phyloP scores from a whole-genome alignment of 2,113 vertebrate species.

The Neolamprologus longior region DNA sequence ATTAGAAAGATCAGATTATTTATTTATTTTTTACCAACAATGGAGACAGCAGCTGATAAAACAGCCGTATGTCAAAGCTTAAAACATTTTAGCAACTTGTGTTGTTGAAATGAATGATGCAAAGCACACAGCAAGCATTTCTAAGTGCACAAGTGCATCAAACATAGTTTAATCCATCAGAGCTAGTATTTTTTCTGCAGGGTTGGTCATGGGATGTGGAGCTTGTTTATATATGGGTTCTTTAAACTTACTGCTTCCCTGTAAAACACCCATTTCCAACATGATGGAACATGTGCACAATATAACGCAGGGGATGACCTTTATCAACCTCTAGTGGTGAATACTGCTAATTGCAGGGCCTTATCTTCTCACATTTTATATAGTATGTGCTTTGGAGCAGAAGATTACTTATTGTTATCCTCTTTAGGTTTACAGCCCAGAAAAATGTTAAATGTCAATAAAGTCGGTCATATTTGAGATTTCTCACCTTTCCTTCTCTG shows the following conservation, averaged over 20 bases:
- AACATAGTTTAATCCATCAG: not conserved
- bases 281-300: not conserved
- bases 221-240: not conserved
- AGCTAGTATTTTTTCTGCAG: not conserved
- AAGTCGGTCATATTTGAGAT: not conserved
- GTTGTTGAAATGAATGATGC: not conserved
- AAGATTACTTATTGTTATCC: not conserved
- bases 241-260: rapidly evolving
- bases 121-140: not conserved
- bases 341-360: not conserved
- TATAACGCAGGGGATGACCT: not conserved
- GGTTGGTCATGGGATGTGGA: not conserved
- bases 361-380: not conserved
- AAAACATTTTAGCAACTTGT: not conserved
- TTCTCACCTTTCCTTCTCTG: not conserved
- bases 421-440: not conserved
- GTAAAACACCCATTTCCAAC: not conserved
- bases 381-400: not conserved
- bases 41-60: not conserved
- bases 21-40: not conserved
- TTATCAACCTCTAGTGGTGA: constrained; percentile 14
- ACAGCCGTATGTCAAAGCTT: not conserved
- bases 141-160: not conserved
- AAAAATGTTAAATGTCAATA: not conserved
- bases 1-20: rapidly evolving